These are phyloP conservation scores for Drosophila gaucha DNA, from an alignment of 2,888 invertebrate species.

Conservation along the genomic window DNA sequence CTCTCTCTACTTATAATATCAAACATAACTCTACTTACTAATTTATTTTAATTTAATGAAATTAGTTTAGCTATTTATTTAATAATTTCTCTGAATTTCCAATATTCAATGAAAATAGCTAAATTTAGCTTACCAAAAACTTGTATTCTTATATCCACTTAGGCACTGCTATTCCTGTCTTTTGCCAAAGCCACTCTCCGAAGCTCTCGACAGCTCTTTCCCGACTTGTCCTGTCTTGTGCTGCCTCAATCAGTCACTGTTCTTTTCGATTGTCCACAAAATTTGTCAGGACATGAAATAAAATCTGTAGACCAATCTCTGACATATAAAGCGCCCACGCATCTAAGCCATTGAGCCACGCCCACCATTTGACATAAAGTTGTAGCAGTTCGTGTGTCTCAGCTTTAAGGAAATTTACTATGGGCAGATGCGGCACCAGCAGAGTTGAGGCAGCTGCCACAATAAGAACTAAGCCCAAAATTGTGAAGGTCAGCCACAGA, in stretches of 20 bases:
- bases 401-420: too few relatives aligned
- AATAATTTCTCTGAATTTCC: too few relatives aligned
- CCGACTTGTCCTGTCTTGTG: background rate
- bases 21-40: too few relatives aligned
- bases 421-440: too few relatives aligned
- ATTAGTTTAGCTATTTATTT: too few relatives aligned
- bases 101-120: too few relatives aligned
- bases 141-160: too few relatives aligned
- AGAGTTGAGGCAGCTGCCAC: slow-evolving; percentile 29
- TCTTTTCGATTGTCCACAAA: slow-evolving; percentile 9
- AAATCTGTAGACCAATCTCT: slow-evolving; percentile 48
- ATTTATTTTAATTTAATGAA: too few relatives aligned
- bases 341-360: background rate
- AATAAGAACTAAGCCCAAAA: slow-evolving; percentile 61
- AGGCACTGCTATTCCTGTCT: too few relatives aligned
- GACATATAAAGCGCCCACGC: slow-evolving; percentile 30
- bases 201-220: background rate
- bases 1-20: too few relatives aligned
- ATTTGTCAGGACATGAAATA: slow-evolving; percentile 35
- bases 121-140: background rate
- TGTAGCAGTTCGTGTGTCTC: slow-evolving; percentile 9
- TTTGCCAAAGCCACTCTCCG: background rate
- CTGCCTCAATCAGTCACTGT: slow-evolving; percentile 17
- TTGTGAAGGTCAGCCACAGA: slow-evolving; percentile 72
- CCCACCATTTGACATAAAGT: slow-evolving; percentile 10